Conservation (phyloP, 2,888 invertebrate genomes). For the Eupelmus urozonus region DNA sequence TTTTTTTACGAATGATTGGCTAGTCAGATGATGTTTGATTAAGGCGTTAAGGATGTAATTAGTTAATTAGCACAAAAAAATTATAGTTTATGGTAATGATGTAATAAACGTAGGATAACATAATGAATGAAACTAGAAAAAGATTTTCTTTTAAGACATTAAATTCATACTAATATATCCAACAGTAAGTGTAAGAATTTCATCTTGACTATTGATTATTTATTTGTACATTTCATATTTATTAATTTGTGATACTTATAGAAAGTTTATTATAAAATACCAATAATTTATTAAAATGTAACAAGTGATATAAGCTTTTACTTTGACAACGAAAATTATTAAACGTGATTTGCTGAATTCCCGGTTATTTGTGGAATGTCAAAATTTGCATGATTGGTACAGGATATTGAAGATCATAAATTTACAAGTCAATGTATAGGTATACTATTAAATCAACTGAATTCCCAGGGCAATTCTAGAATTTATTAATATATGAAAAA, state of each 20-base stretch:
- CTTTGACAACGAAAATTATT: not conserved
- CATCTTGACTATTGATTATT: too few relatives aligned
- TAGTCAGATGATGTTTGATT: too few relatives aligned
- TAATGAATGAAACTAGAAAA: too few relatives aligned
- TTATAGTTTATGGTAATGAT: too few relatives aligned
- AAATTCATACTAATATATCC: too few relatives aligned
- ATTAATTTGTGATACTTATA: not conserved
- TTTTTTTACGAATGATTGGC: too few relatives aligned
- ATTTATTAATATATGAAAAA: conserved; percentile 18
- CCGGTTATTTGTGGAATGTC: conserved; percentile 38
- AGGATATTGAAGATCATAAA: conserved; percentile 43
- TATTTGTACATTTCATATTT: too few relatives aligned
- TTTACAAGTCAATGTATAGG: conserved; percentile 31
- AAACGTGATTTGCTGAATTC: conserved; percentile 29
- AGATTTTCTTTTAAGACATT: too few relatives aligned
- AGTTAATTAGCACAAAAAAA: too few relatives aligned
- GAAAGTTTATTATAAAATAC: not conserved
- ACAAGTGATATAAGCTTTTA: not conserved
- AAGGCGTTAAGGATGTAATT: too few relatives aligned
- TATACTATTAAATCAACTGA: conserved; percentile 8
- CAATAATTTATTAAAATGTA: not conserved
- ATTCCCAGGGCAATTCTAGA: not conserved
- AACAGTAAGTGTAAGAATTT: too few relatives aligned
- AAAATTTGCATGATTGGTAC: conserved; percentile 30
- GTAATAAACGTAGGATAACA: too few relatives aligned